Evolutionary conservation across 2,888 invertebrate species (phyloP).

Genomic region (Oasisia sp.): DNA sequence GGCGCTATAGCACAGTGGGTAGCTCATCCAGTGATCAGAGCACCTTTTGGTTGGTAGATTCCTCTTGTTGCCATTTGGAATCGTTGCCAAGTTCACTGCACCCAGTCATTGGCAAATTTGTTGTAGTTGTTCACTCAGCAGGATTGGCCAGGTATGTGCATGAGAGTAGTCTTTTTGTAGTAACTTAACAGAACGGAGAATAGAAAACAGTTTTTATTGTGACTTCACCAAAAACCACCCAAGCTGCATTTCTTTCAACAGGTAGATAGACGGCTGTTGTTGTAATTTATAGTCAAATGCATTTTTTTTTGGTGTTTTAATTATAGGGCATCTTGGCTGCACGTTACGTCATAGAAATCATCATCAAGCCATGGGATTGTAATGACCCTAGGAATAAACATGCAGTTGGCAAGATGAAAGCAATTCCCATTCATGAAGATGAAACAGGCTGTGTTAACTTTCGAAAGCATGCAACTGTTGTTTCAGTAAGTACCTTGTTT

Average conservation of each 20-base stretch:
- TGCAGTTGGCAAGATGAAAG: conserved; percentile 46
- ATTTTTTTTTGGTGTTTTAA: neutral
- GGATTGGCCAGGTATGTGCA: too few relatives aligned
- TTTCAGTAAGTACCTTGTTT: conserved; percentile 31
- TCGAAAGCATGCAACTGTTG: conserved; percentile 53
- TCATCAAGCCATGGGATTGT: conserved; percentile 50
- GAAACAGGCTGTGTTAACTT: conserved; percentile 57
- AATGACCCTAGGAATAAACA: conserved; percentile 47
- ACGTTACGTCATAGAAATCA: conserved; percentile 46
- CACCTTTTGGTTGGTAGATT: too few relatives aligned
- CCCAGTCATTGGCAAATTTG: too few relatives aligned
- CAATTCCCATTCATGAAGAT: conserved; percentile 57
- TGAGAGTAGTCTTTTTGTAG: too few relatives aligned
- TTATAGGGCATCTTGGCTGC: conserved; percentile 45
- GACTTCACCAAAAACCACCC: neutral
- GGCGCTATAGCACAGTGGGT: neutral
- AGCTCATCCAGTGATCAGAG: too few relatives aligned
- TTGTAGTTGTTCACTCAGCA: too few relatives aligned
- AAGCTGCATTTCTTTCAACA: neutral
- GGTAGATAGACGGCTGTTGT: neutral
- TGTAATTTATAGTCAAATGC: neutral
- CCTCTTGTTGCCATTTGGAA: too few relatives aligned
- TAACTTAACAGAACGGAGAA: too few relatives aligned
- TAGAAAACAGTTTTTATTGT: too few relatives aligned
- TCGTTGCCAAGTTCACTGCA: too few relatives aligned